Conservation (phyloP, 2,113 vertebrate species). For the Eudyptes chrysolophus region DNA sequence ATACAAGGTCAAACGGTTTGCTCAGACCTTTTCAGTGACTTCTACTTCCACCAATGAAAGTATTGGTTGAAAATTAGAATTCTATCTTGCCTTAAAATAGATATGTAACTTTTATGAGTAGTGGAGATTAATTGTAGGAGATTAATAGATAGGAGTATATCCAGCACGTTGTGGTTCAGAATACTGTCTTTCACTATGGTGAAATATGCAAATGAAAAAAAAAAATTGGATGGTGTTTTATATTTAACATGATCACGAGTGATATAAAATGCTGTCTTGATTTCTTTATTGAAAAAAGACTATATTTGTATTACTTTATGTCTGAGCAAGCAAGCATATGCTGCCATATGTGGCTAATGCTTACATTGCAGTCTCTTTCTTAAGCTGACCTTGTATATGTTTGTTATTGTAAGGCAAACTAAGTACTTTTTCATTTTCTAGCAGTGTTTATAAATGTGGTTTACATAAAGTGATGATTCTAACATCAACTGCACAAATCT, state of each 20-base stretch:
- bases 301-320: background rate
- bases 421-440: constrained; percentile 16
- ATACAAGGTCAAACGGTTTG: background rate
- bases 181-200: background rate
- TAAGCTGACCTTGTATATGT: background rate
- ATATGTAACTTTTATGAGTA: background rate
- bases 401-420: constrained; percentile 7
- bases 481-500: constrained; percentile 59
- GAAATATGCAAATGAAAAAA: background rate
- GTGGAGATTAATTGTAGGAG: background rate
- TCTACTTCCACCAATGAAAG: background rate
- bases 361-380: background rate
- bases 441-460: constrained; percentile 64
- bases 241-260: background rate
- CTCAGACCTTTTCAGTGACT: background rate
- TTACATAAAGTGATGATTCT: constrained; percentile 60
- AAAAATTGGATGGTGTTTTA: background rate
- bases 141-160: background rate
- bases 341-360: background rate
- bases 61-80: background rate
- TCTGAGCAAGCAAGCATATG: background rate
- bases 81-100: background rate
- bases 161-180: background rate
- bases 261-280: background rate
- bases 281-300: background rate